Evolutionary conservation across 2,888 invertebrate genomes (phyloP), one percentile per base, ranked within the genome.

Genomic region (Tetranychus truncatus): DNA sequence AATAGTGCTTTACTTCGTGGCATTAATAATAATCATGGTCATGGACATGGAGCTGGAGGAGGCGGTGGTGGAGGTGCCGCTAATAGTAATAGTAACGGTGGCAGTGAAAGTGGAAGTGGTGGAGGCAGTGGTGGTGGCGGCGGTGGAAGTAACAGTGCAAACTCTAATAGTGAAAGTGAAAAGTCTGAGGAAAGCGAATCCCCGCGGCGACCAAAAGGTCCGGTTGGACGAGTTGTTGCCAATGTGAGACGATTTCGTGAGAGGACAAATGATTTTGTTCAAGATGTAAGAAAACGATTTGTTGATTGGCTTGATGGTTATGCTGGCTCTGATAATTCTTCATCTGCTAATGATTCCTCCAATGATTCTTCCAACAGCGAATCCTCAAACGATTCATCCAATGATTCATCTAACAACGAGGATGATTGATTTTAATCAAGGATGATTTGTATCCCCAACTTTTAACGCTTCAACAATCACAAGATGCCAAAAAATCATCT

Each of bases 181-280:
- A 24, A 20, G 7, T 20, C 20, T 6, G 69, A 69, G 21, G 21
- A 20, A 24, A 11, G n/a, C 1, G 69, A 69, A 20, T 24, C 69
- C 1, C 11, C 69, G 34, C n/a, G 21, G 1, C 69, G 69, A 21
- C 69, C 69, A 5, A 24, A 24, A 69, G 69, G 69, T 9, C 69
- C 69, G 1, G 34, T 69, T n/a, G 69, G 20, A 20, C 20, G 69
- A 21, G 69, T 21, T 5, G 69, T 69, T 11, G 34, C 20, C 34
- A 24, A 69, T 24, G 69, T 69, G 11, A 20, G 69, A 69, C 18
- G 9, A 69, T 69, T 69, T 24, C 69, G 69, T 24, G 69, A 69
- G 20, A 69, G 69, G 34, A 69, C 69, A 69, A 69, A 69, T 21
- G 69, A 24, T 69, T 69, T 69, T 69, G 69, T 69, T 11, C 11